Evolutionary conservation across 2,888 invertebrate genomes (phyloP).

Genomic region (Drosophila silvestris): DNA sequence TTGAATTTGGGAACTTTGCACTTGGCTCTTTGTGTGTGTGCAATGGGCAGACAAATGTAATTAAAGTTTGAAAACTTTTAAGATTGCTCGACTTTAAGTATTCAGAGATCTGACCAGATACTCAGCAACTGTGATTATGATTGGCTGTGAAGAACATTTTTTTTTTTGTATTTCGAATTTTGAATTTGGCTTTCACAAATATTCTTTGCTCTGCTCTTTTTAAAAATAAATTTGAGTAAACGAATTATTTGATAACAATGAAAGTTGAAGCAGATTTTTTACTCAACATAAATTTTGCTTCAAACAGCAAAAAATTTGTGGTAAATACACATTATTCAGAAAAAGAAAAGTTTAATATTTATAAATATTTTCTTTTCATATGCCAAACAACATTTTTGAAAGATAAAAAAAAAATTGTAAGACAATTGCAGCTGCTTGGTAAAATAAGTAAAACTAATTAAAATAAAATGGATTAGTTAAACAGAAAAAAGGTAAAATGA

Average conservation of each 20-base stretch:
- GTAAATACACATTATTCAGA: not conserved
- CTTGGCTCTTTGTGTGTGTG: slow-evolving; percentile 15
- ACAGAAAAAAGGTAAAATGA: not conserved
- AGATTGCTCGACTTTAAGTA: slow-evolving; percentile 12
- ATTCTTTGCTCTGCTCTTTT: not conserved
- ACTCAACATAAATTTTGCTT: not conserved
- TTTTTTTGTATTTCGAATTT: not conserved
- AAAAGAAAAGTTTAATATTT: not conserved
- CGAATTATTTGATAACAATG: not conserved
- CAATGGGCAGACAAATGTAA: slow-evolving; percentile 46
- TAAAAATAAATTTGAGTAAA: not conserved
- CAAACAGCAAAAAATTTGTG: not conserved
- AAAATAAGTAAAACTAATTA: not conserved
- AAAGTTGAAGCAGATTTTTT: not conserved
- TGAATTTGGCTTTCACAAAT: not conserved
- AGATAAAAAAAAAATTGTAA: not conserved
- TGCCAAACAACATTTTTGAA: not conserved
- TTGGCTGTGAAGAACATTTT: not conserved
- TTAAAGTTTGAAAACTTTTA: slow-evolving; percentile 51
- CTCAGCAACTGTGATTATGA: not conserved
- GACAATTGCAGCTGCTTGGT: not conserved
- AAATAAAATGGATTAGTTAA: not conserved
- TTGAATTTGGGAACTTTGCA: slow-evolving; percentile 52
- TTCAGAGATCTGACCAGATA: not conserved
- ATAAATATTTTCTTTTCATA: not conserved